phyloP scores from a whole-genome alignment of 2,888 invertebrate genomes.

The Platerodrilus igneus region DNA sequence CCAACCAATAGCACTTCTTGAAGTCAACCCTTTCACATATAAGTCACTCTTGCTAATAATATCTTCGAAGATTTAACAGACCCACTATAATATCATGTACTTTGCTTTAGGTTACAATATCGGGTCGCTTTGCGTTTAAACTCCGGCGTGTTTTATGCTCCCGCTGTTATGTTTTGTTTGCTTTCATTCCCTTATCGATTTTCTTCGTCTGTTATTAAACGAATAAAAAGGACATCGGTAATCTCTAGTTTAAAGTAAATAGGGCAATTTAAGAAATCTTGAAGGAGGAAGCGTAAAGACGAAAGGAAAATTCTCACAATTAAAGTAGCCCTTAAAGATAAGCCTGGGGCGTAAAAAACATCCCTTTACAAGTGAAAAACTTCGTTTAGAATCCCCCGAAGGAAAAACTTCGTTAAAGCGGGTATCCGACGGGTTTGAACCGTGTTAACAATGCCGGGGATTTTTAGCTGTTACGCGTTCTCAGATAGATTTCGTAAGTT shows the following conservation, averaged over 20 bases:
- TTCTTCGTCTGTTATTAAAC: too few relatives aligned
- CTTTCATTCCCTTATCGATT: constrained; percentile 20
- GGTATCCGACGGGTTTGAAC: constrained; percentile 24
- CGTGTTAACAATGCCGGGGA: constrained; percentile 43
- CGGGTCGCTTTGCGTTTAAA: constrained; percentile 33
- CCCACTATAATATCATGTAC: constrained; percentile 39
- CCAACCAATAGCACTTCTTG: constrained; percentile 49
- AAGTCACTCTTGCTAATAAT: constrained; percentile 20
- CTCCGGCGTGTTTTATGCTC: constrained; percentile 36
- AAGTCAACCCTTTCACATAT: constrained; percentile 42
- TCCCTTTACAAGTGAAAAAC: constrained; percentile 45
- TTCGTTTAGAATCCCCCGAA: constrained; percentile 42
- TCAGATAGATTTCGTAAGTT: constrained; percentile 40
- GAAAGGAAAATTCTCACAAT: constrained; percentile 39
- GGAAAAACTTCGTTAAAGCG: constrained; percentile 43
- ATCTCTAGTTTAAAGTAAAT: constrained; percentile 41
- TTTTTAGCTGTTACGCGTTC: constrained; percentile 38
- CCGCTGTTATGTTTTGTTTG: constrained; percentile 37
- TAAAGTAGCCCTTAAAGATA: constrained; percentile 49
- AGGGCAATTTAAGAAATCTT: constrained; percentile 43
- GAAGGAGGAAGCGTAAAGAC: constrained; percentile 22
- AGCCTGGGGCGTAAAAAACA: constrained; percentile 49
- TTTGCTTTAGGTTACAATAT: constrained; percentile 39
- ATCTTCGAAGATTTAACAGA: constrained; percentile 25
- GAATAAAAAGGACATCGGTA: too few relatives aligned